These are phyloP conservation scores for Acanthornis magna DNA, from an alignment of 2,797 vertebrate genomes.

Conservation along the genomic window DNA sequence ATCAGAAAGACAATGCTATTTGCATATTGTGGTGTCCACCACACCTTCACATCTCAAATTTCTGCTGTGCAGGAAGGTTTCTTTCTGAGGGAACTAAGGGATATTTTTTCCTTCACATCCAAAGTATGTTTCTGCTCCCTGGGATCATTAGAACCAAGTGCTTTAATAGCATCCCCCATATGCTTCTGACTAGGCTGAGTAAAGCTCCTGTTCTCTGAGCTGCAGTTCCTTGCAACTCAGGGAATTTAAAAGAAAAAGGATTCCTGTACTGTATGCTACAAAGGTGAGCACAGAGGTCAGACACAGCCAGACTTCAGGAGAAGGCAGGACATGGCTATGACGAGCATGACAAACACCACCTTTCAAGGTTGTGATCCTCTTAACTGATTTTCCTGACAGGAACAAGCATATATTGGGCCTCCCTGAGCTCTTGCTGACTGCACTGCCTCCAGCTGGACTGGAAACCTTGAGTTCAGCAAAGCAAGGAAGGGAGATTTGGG, in stretches of 20 bases:
- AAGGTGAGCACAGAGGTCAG: neutral
- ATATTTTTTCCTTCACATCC: neutral
- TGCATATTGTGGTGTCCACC: neutral
- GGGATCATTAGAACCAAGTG: neutral
- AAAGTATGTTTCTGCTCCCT: neutral
- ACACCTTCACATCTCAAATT: neutral
- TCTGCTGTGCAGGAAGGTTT: neutral
- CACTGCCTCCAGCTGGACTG: neutral
- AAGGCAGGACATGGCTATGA: neutral
- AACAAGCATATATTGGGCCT: neutral
- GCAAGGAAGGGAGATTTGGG: neutral
- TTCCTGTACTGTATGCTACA: neutral
- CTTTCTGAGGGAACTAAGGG: neutral
- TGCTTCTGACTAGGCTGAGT: neutral
- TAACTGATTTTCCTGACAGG: neutral
- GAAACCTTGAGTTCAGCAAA: neutral
- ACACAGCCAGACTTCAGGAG: neutral
- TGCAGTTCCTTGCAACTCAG: neutral
- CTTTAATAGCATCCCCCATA: neutral
- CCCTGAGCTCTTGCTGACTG: neutral
- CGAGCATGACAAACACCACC: neutral
- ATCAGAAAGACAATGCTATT: neutral
- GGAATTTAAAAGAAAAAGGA: neutral
- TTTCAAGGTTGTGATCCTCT: neutral
- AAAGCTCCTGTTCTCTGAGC: neutral